phyloP scores from a whole-genome alignment of 2,888 invertebrate genomes.

The Tetragnatha montana region DNA sequence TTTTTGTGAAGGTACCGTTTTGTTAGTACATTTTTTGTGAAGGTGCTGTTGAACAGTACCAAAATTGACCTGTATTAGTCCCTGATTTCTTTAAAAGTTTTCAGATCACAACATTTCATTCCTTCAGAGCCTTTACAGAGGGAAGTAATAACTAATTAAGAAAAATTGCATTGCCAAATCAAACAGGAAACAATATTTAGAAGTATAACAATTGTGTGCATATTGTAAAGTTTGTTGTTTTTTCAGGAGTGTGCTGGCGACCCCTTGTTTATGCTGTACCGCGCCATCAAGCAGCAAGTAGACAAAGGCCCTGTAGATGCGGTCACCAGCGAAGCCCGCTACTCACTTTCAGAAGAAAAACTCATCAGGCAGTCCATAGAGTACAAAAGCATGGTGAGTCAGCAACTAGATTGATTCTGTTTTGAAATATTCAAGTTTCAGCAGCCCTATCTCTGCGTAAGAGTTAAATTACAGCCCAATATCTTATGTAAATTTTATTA shows the following conservation, averaged over 20 bases:
- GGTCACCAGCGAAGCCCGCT: conserved; percentile 97
- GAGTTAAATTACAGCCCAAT: background rate
- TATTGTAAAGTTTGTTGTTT: no score
- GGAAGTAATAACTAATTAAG: no score
- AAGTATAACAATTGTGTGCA: no score
- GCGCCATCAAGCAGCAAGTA: conserved; percentile 99
- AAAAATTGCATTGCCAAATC: no score
- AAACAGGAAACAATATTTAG: no score
- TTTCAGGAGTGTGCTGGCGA: conserved; percentile 95
- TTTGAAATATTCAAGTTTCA: background rate
- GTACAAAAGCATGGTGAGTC: conserved; percentile 89
- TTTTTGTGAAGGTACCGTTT: no score
- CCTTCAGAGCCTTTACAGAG: no score
- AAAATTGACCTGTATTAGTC: no score
- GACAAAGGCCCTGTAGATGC: conserved; percentile 99
- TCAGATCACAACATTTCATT: no score
- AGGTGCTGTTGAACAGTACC: no score
- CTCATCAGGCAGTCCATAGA: conserved; percentile 98
- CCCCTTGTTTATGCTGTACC: conserved; percentile 96
- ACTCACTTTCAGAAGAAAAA: conserved; percentile 99
- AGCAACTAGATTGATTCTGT: background rate
- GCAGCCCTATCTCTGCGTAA: background rate
- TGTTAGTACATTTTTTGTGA: no score
- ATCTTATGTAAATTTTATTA: background rate
- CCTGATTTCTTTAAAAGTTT: no score